Percentiles rank a stretch among this genome's conserved stretches.
Evolutionary conservation across 2,797 vertebrate species (phyloP).

Genomic region (Danio choprae): DNA sequence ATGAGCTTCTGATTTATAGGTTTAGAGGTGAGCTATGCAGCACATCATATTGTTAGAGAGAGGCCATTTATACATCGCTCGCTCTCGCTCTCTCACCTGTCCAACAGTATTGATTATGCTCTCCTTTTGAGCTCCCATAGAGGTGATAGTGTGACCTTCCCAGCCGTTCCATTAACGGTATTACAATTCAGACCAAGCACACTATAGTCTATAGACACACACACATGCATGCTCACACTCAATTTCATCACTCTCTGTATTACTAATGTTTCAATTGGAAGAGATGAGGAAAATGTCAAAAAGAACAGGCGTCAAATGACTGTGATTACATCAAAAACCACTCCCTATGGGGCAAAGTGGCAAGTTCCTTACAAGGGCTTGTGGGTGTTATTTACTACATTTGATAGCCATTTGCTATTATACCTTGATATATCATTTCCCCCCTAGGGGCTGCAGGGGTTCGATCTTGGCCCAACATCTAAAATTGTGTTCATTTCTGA

Average conservation of each 20-base stretch:
- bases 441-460: conserved; percentile 5
- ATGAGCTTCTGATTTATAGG: conserved; percentile 56
- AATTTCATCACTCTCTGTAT: conserved; percentile 31
- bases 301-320: neutral
- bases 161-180: conserved; percentile 67
- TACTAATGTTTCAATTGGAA: conserved; percentile 13
- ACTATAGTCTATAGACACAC: conserved; percentile 31
- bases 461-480: neutral
- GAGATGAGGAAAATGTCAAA: conserved; percentile 10
- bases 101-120: conserved; percentile 57
- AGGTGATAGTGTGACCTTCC: conserved; percentile 68
- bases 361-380: conserved; percentile 22
- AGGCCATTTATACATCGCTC: conserved; percentile 53
- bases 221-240: conserved; percentile 50
- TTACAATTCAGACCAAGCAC: conserved; percentile 67
- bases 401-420: conserved; percentile 21
- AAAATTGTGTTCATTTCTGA: conserved; percentile 1
- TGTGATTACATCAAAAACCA: conserved; percentile 3
- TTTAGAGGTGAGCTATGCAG: conserved; percentile 55
- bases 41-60: conserved; percentile 53
- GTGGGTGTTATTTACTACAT: conserved; percentile 16
- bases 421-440: conserved; percentile 28
- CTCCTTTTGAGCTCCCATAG: conserved; percentile 56
- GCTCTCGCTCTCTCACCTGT: conserved; percentile 56
- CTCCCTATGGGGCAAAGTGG: conserved; percentile 15